Base-by-base conservation (phyloP, 2,888 invertebrate genomes). In the Gasteruption jaculator region DNA sequence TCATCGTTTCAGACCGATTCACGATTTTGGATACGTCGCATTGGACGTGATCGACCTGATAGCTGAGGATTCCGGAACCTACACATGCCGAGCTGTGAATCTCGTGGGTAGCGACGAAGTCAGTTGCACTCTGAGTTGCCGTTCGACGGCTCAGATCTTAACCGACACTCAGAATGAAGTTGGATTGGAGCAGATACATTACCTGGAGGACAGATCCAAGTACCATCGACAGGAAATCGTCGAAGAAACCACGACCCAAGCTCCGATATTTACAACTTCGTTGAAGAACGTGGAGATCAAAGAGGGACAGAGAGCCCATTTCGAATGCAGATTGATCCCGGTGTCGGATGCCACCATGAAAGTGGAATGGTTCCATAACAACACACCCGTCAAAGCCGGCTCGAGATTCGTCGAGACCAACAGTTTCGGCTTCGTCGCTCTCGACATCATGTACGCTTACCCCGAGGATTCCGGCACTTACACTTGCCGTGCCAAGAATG, bases 21-120 rank as follows among this genome's bases (percentile, higher is more conserved):
- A 95, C 68, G 97, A 99, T 72, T 97, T 99, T 72, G 97, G 97
- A 26, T 97, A 95, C 67, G 97, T 97, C 15, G 95, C 96, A 11
- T 77, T 99, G 49, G 97, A 97, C 64, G 91, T 99, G 49, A 84
- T 95, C 52, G 95, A 95, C 67, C 76, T 94, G 40, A 95, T 95
- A 65, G 91, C 94, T 39, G 96, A 97, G 76, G 97, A 99, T 72
- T 85, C 88, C 1, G 95, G 91, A 33, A 80, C 85, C 15, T 99
- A 97, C 71, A 95, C 94, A 3, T 93, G 95, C 65, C 80, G 91
- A 45, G 94, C 96, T 14, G 86, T 87, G 1, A 99, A 96, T 65
- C 75, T 87, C 19, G 81, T 90, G 18, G 99, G 99, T 32, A 81
- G 82, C 46, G 94, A 91, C 65, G 92, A 92, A 74, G 87, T 86